Percentiles rank a stretch among this genome's conserved stretches.
Evolutionary conservation across 2,113 vertebrate genomes (phyloP).

Genomic region (Myotis davidii): DNA sequence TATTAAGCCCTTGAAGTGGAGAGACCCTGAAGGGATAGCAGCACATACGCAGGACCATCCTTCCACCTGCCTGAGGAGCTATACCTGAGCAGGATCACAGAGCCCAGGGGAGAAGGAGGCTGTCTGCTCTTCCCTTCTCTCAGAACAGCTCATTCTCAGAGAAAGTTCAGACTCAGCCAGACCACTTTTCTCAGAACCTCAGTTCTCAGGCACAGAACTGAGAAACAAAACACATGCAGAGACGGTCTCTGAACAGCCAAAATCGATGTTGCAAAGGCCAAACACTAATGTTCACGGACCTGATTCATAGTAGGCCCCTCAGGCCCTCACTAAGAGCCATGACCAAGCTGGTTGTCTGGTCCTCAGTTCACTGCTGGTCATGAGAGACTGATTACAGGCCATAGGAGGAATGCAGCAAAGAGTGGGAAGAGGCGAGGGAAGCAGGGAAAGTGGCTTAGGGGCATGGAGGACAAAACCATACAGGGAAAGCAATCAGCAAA

Average conservation of each 20-base stretch:
- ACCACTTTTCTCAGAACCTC: slow-evolving; percentile 9
- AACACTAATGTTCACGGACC: neutral
- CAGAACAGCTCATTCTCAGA: neutral
- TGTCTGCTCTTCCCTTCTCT: neutral
- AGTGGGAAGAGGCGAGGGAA: neutral
- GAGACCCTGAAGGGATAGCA: neutral
- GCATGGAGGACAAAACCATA: neutral
- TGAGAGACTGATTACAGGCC: neutral
- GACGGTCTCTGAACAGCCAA: neutral
- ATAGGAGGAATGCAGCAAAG: neutral
- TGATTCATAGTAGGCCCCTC: neutral
- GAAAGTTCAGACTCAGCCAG: slow-evolving; percentile 7
- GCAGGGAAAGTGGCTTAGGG: neutral
- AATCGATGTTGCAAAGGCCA: neutral
- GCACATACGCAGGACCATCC: neutral
- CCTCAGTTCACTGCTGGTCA: neutral
- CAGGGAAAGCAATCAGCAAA: neutral
- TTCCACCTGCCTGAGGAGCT: neutral
- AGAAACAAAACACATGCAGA: neutral
- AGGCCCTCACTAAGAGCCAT: neutral
- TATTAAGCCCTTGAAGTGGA: neutral
- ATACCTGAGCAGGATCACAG: neutral
- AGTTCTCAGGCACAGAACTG: neutral
- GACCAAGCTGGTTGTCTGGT: neutral
- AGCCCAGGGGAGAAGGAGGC: neutral